These are phyloP conservation scores for Oreochromis spilurus DNA, from an alignment of 2,113 vertebrate species.

Conservation along the genomic window DNA sequence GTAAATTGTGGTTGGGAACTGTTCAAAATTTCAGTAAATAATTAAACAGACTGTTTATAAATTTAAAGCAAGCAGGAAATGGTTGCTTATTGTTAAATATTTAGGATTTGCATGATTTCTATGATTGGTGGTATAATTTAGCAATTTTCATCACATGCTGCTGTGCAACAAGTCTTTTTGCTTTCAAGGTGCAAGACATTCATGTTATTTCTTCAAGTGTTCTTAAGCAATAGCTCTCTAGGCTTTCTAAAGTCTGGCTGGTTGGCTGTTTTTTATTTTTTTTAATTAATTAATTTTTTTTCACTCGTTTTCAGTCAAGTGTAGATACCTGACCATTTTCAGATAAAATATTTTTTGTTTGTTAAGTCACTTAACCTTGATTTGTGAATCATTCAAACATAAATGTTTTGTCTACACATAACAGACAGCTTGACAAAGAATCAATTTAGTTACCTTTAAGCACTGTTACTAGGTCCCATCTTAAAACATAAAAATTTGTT, in stretches of 20 bases:
- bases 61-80: background rate
- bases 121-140: background rate
- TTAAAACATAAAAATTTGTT: background rate
- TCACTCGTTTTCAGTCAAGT: background rate
- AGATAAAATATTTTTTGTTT: background rate
- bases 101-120: background rate
- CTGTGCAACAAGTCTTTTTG: background rate
- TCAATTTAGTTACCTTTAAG: background rate
- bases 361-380: background rate
- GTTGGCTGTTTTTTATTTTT: background rate
- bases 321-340: background rate
- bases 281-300: background rate
- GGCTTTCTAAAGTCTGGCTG: background rate
- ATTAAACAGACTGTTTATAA: background rate
- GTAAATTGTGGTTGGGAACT: background rate
- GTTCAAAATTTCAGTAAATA: background rate
- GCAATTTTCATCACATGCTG: background rate
- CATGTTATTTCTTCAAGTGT: background rate
- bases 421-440: background rate
- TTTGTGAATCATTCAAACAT: background rate
- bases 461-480: background rate
- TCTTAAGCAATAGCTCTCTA: background rate
- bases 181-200: background rate
- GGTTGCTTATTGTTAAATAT: too few species aligned
- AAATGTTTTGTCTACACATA: background rate